A percentile compares a stretch with the other conserved stretches of the same genome.
phyloP scores from a whole-genome alignment of 2,797 vertebrate species.

The Danionella dracula region DNA sequence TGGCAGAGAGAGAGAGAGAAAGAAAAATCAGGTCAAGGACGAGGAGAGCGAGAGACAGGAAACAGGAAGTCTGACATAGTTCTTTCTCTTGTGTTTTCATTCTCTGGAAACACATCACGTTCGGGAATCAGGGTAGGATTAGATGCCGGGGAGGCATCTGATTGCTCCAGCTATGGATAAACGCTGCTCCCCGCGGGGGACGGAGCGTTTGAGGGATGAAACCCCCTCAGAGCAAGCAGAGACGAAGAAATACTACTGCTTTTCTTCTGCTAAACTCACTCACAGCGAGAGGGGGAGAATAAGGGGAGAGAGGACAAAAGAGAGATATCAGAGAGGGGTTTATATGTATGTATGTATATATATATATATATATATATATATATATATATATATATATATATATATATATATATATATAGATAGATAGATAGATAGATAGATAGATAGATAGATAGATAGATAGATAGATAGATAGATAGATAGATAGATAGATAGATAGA shows the following conservation, averaged over 20 bases:
- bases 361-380: too few species aligned
- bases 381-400: too few species aligned
- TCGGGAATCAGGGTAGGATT: slow-evolving; percentile 33
- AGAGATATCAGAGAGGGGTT: too few species aligned
- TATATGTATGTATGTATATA: too few species aligned
- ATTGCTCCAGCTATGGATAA: slow-evolving; percentile 32
- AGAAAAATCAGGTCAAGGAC: slow-evolving; percentile 12
- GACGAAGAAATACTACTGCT: neutral
- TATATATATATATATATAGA: too few species aligned
- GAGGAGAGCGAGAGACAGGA: neutral
- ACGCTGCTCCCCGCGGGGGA: slow-evolving; percentile 27
- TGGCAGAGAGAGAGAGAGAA: slow-evolving; percentile 1
- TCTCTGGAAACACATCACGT: slow-evolving; percentile 27
- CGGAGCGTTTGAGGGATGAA: neutral
- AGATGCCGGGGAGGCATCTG: slow-evolving; percentile 26
- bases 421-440: too few species aligned
- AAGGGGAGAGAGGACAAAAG: too few species aligned
- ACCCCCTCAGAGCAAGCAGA: slow-evolving; percentile 12
- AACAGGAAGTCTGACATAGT: neutral
- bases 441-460: too few species aligned
- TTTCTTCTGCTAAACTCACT: slow-evolving; percentile 12
- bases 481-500: too few species aligned
- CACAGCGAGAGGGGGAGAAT: too few species aligned
- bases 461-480: too few species aligned
- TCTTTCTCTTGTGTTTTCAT: slow-evolving; percentile 39